A percentile compares a stretch with the other conserved stretches of the same genome.
phyloP scores from a whole-genome alignment of 1,140 invertebrate species.

The Phenacoccus solenopsis region DNA sequence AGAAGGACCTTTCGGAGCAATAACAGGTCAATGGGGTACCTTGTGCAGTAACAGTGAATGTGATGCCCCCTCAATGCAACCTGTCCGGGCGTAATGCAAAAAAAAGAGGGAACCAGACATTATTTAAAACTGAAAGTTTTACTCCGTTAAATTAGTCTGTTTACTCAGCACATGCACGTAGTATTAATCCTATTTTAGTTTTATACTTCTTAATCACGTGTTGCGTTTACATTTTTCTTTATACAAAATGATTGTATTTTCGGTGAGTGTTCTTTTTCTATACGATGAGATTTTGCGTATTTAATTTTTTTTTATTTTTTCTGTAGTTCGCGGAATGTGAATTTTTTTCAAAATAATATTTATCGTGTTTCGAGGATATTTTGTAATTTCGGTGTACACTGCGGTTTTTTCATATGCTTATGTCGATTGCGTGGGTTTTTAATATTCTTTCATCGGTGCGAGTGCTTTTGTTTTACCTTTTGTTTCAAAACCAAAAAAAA shows the following conservation, averaged over 20 bases:
- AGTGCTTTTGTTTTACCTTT: too few relatives aligned
- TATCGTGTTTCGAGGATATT: too few relatives aligned
- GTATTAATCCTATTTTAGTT: neutral
- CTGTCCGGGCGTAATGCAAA: slow-evolving; percentile 11
- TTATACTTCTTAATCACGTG: neutral
- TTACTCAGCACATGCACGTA: neutral
- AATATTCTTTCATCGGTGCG: too few relatives aligned
- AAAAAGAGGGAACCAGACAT: slow-evolving; percentile 15
- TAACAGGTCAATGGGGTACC: slow-evolving; percentile 12
- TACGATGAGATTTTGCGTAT: neutral
- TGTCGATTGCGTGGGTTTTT: too few relatives aligned
- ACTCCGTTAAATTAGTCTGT: slow-evolving; percentile 9
- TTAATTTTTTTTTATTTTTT: neutral
- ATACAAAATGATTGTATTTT: slow-evolving; percentile 12
- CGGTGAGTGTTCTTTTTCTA: neutral
- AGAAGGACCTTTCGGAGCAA: slow-evolving; percentile 1
- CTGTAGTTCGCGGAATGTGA: neutral
- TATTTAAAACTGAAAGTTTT: slow-evolving; percentile 16
- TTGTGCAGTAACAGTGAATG: slow-evolving; percentile 5
- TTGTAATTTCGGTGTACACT: too few relatives aligned
- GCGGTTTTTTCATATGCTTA: too few relatives aligned
- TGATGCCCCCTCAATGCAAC: slow-evolving; percentile 4
- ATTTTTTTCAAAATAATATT: neutral
- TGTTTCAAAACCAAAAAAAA: too few relatives aligned
- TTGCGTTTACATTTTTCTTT: neutral